Conservation (phyloP, 2,888 invertebrate genomes). For the Tupiocoris notatus region DNA sequence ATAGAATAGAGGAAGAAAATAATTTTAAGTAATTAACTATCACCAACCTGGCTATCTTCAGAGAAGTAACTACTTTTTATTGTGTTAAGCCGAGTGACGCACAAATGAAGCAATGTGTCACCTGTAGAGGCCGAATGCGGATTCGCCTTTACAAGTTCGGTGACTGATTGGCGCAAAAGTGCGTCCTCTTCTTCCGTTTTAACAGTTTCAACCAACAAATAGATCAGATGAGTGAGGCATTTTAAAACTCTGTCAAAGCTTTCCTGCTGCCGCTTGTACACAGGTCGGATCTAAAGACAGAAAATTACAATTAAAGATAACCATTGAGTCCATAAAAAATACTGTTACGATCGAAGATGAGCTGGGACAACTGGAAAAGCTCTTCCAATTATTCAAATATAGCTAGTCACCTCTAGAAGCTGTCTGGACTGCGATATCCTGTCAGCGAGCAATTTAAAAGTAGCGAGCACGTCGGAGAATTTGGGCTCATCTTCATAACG, state of each 20-base stretch:
- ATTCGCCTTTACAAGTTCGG: constrained; percentile 62
- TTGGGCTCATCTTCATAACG: constrained; percentile 58
- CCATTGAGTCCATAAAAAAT: no score
- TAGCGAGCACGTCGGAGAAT: constrained; percentile 69
- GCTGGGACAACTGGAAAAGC: no score
- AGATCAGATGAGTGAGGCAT: constrained; percentile 75
- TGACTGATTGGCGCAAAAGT: constrained; percentile 57
- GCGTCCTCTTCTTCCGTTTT: constrained; percentile 57
- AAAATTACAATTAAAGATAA: no score
- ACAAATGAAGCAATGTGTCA: constrained; percentile 82
- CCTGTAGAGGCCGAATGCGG: constrained; percentile 68
- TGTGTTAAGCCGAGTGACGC: constrained; percentile 73
- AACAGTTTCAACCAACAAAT: constrained; percentile 65
- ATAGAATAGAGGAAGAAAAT: no score
- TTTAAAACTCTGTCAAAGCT: constrained; percentile 78
- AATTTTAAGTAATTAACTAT: not conserved
- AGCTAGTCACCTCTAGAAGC: constrained; percentile 54
- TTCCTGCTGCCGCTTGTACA: constrained; percentile 74
- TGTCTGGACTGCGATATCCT: constrained; percentile 59
- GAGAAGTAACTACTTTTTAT: constrained; percentile 74
- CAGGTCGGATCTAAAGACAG: constrained; percentile 65
- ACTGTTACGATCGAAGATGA: no score
- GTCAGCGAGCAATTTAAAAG: constrained; percentile 63
- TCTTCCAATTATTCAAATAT: no score
- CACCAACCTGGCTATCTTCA: constrained; percentile 61